Conservation (phyloP, 2,888 invertebrate genomes). For the Sarcophaga rosellei region DNA sequence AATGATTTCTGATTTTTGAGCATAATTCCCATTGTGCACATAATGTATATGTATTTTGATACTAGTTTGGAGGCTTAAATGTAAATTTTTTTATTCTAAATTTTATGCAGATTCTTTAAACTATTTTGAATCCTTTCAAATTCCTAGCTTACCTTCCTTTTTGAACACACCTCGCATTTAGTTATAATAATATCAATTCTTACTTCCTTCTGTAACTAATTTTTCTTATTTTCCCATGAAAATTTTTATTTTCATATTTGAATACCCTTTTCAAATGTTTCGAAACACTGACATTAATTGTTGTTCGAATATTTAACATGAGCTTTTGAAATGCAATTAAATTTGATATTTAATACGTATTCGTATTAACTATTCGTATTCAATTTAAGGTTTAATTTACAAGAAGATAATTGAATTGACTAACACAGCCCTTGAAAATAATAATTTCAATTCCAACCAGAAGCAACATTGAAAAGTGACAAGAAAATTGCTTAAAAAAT, state of each 20-base stretch:
- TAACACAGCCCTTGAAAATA: conserved; percentile 7
- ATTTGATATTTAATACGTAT: conserved; percentile 49
- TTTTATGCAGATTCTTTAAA: too few relatives aligned
- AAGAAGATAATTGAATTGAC: conserved; percentile 9
- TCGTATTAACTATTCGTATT: not conserved
- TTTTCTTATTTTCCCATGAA: too few relatives aligned
- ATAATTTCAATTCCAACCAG: not conserved
- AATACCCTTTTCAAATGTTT: not conserved
- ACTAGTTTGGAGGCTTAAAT: too few relatives aligned
- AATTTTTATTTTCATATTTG: not conserved
- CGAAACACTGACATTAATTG: not conserved
- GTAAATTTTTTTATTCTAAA: too few relatives aligned
- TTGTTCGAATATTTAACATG: not conserved
- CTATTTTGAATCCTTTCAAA: too few relatives aligned
- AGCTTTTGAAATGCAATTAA: conserved; percentile 25
- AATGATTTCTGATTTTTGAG: too few relatives aligned
- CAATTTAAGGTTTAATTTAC: conserved; percentile 43
- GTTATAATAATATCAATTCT: too few relatives aligned
- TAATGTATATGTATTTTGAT: too few relatives aligned
- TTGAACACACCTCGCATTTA: too few relatives aligned
- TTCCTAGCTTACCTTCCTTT: too few relatives aligned
- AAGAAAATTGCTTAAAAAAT: not conserved
- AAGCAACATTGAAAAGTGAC: not conserved
- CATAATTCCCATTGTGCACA: too few relatives aligned
- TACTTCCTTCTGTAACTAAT: too few relatives aligned